phyloP scores from a whole-genome alignment of 2,888 invertebrate genomes.

The Linnaemya vulpina region DNA sequence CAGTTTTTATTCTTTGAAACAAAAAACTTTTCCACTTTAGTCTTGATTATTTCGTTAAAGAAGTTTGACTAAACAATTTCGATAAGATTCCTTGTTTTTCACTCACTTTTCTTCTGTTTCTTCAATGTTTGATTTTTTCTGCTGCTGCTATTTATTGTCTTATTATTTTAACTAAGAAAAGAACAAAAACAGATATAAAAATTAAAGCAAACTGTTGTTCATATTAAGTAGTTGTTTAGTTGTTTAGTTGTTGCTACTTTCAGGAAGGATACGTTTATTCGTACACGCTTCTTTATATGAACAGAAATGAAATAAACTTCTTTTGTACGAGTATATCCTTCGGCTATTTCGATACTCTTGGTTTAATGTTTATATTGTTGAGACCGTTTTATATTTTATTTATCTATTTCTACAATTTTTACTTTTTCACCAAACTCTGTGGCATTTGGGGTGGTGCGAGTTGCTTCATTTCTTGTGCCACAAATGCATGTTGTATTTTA shows the following conservation, averaged over 20 bases:
- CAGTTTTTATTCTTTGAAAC: conserved; percentile 11
- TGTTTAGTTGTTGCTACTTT: conserved; percentile 19
- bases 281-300: conserved; percentile 19
- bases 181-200: conserved; percentile 41
- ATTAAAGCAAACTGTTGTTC: conserved; percentile 67
- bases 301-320: conserved; percentile 35
- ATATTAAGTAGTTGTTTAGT: conserved; percentile 67
- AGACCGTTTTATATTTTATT: conserved; percentile 17
- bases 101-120: conserved; percentile 18
- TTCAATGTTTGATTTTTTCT: conserved; percentile 11
- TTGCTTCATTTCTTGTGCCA: conserved; percentile 12
- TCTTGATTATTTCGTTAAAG: conserved; percentile 69
- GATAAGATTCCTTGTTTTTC: conserved; percentile 48
- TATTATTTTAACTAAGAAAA: conserved; percentile 60
- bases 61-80: conserved; percentile 69
- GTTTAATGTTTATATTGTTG: conserved; percentile 34
- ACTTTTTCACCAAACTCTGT: conserved; percentile 43
- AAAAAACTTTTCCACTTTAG: conserved; percentile 72
- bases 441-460: background rate
- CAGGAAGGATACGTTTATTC: conserved; percentile 34
- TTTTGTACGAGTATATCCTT: conserved; percentile 49
- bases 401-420: conserved; percentile 29
- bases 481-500: conserved; percentile 57
- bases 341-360: conserved; percentile 56
- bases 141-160: conserved; percentile 13